Base-by-base conservation (phyloP, 2,888 invertebrate species). In the Palloptera scutellata region DNA sequence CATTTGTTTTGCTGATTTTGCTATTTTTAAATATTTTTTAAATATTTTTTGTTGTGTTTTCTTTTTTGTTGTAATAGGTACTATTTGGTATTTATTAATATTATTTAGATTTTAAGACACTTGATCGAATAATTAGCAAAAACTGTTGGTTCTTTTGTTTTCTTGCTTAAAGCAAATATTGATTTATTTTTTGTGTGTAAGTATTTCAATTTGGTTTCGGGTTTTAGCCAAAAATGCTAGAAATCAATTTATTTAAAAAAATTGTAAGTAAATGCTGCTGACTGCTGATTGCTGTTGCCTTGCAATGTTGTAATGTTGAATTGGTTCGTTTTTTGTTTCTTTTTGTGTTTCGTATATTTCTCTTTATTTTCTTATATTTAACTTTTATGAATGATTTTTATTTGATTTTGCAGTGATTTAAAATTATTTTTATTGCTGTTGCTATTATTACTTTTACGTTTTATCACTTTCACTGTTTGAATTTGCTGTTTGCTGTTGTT, bases 31-130 rank as follows among this genome's bases (percentile, higher is more conserved):
- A 48, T 53, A 67, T 70, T 55, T 52, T 59, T 59, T 61, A n/a
- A n/a, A 48, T 67, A 61, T 11, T 62, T 67, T 41, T 52, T 64
- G 13, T 63, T 43, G n/a, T 64, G 48, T 43, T 67, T 54, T 58
- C 57, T 60, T 66, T 67, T 43, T 48, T 64, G n/a, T 48, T 53
- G 71, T 72, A 70, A 72, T 70, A 72, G 74, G 71, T 73, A 72
- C 72, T 70, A 72, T 70, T 73, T 73, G 67, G 70, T 72, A 70
- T 70, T 73, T 64, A 72, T 72, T 72, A 67, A 61, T 53, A 53
- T 61, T 51, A 45, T 40, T 66, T 66, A 61, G 48, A 66, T 68
- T 53, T 70, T 81, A 81, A 82, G 81, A 81, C 82, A 79, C 79
- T 79, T 74, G 79, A 77, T 78, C 77, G 80, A 76, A 73, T 66